Base-by-base conservation (phyloP, 2,797 vertebrate genomes). In the Rhinella marina region DNA sequence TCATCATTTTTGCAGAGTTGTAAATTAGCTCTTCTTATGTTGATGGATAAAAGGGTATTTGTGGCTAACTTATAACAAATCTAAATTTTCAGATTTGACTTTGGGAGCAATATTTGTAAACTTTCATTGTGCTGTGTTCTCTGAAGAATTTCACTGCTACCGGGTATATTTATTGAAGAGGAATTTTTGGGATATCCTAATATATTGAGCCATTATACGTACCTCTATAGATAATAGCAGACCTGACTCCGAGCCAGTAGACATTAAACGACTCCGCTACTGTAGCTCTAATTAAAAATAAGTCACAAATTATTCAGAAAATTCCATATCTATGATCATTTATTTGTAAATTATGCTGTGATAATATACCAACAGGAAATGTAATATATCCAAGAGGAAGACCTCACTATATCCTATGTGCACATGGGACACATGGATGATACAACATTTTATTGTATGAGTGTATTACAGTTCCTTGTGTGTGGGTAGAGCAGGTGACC, bases 201-300 rank as follows among this genome's bases (percentile, higher is more conserved):
- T 21, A n/a, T 12, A 5, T 29, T 14, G 64, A 27, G 17, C 11
- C 32, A 62, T 27, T 54, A 19, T 11, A 90, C 88, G 73, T 73
- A 92, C 90, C 79, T 89, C 73, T 90, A 77, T 70, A 92, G 87
- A 96, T 87, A 57, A 82, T 81, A n/a, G 14, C 81, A 12, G 95
- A 96, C 75, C 17, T 91, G 75, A 95, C 89, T 2, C 94, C 91
- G 10, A 95, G 54, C 94, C 95, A 96, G 88, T 91, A 95, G 41
- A 93, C 87, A 0, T 89, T 62, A 52, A 64, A 88, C 52, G 93
- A 90, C 83, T 94, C 90, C 48, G 92, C 94, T 8, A 95, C 91
- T 0, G 94, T 95, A 27, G 93, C 95, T 62, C 94, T 95, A 80
- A 64, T 17, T 13, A 52, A 84, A 87, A 90, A 91, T 57, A 41